phyloP scores from a whole-genome alignment of 53 echinoderm and acorn worm genomes.

The Paracentrotus lividus region DNA sequence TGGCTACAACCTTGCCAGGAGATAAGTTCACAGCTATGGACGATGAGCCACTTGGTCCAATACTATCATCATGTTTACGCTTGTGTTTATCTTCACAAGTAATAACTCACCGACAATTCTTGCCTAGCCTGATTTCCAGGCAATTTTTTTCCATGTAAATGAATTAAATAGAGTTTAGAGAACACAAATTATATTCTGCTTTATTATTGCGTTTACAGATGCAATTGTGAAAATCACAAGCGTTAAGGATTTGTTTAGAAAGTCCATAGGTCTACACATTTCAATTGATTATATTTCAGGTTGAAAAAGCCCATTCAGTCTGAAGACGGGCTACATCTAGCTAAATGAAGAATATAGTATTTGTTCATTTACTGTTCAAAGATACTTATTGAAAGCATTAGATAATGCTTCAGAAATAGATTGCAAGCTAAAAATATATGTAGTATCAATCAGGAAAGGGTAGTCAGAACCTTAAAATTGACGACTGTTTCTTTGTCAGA shows the following conservation, averaged over 20 bases:
- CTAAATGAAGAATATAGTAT: background rate
- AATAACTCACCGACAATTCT: background rate
- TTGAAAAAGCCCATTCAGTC: background rate
- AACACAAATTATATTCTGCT: background rate
- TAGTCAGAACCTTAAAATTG: background rate
- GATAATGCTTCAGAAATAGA: background rate
- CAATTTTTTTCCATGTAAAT: background rate
- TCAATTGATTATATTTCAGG: background rate
- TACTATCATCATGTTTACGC: background rate
- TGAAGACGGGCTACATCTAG: background rate
- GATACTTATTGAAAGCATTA: background rate
- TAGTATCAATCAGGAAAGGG: background rate
- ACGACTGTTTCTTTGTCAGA: background rate
- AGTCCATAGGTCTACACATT: background rate
- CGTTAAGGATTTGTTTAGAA: background rate
- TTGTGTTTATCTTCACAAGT: conserved; percentile 26
- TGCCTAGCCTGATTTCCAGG: background rate
- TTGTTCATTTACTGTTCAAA: background rate
- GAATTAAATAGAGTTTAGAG: background rate
- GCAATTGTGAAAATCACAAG: background rate
- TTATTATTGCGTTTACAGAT: background rate
- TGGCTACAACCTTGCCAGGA: background rate
- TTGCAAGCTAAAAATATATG: background rate
- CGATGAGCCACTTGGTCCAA: background rate
- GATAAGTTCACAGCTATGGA: background rate